phyloP scores from a whole-genome alignment of 2,888 invertebrate genomes.

The Rhingia campestris region DNA sequence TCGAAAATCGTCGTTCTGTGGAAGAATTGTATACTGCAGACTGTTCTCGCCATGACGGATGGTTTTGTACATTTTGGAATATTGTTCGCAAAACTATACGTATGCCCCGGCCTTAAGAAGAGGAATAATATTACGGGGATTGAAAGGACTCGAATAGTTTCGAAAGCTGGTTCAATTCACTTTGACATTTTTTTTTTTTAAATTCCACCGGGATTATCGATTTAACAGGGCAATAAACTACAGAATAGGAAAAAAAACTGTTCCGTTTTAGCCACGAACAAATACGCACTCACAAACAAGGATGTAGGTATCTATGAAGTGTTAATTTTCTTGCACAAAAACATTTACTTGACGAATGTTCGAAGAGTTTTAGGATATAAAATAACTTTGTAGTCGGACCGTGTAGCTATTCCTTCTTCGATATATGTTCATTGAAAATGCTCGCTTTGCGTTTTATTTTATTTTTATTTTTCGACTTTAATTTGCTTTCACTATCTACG shows the following conservation, averaged over 20 bases:
- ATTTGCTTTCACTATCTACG: conserved; percentile 61
- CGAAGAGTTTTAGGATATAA: conserved; percentile 4
- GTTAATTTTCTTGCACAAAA: conserved; percentile 26
- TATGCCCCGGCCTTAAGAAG: conserved; percentile 4
- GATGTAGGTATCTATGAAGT: conserved; percentile 55
- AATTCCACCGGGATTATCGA: conserved; percentile 44
- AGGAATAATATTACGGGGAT: neutral
- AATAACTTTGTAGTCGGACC: neutral
- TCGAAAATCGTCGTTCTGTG: conserved; percentile 87
- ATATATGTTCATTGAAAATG: conserved; percentile 13
- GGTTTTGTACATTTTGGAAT: conserved; percentile 87
- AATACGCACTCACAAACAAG: conserved; percentile 30
- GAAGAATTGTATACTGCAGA: conserved; percentile 89
- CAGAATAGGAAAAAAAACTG: conserved; percentile 20
- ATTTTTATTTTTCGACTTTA: conserved; percentile 19
- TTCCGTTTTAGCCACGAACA: conserved; percentile 25
- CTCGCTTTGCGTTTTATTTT: conserved; percentile 5
- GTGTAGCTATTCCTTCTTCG: conserved; percentile 4
- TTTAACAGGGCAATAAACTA: conserved; percentile 48
- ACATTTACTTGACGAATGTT: neutral
- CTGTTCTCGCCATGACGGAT: conserved; percentile 89
- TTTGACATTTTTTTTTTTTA: conserved; percentile 21
- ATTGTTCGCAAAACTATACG: conserved; percentile 18
- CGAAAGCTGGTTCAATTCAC: conserved; percentile 13
- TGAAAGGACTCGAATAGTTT: conserved; percentile 10